A percentile compares a stretch with the other conserved stretches of the same genome.
Evolutionary conservation across 2,113 vertebrate species (phyloP).

Genomic region (Butorides virescens): DNA sequence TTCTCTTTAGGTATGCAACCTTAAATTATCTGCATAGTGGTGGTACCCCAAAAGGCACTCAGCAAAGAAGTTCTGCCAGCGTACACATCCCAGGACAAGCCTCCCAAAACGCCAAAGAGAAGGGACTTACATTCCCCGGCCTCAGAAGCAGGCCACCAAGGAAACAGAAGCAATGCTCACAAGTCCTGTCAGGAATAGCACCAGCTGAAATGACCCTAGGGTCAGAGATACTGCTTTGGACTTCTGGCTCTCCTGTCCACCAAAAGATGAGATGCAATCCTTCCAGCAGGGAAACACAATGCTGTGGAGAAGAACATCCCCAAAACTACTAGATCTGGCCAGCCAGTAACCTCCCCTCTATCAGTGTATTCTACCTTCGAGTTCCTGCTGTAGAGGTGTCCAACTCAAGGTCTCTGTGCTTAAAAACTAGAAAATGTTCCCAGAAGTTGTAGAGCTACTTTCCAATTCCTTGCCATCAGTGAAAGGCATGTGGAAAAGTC

Average conservation of each 20-base stretch:
- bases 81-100: background rate
- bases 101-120: background rate
- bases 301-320: background rate
- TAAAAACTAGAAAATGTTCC: background rate
- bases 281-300: background rate
- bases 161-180: background rate
- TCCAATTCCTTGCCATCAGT: background rate
- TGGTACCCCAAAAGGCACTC: background rate
- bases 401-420: background rate
- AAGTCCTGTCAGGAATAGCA: background rate
- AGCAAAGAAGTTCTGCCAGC: background rate
- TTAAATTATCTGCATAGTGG: background rate
- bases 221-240: background rate
- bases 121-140: background rate
- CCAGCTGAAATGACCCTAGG: background rate
- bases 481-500: background rate
- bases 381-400: background rate
- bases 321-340: background rate
- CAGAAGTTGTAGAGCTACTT: background rate
- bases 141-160: background rate
- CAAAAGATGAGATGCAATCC: background rate
- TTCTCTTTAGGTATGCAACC: background rate
- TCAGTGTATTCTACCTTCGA: background rate
- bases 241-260: background rate
- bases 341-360: background rate